Percentiles rank a stretch among this genome's conserved stretches.
phyloP scores from a whole-genome alignment of 2,113 vertebrate genomes.

The Morone chrysops region DNA sequence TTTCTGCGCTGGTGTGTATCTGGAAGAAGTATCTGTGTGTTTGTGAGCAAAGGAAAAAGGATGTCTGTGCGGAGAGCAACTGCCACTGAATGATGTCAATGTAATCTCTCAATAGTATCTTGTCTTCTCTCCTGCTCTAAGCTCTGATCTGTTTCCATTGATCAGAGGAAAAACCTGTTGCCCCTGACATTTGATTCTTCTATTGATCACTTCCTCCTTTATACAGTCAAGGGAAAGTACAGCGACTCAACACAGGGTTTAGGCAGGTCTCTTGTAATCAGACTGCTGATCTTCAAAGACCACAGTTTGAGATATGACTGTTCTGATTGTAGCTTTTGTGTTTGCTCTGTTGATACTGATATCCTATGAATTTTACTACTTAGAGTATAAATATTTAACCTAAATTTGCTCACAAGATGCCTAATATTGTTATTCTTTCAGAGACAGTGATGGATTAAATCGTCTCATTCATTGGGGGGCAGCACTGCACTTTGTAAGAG shows the following conservation, averaged over 20 bases:
- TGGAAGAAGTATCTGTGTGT: constrained; percentile 17
- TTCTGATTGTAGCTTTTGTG: background rate
- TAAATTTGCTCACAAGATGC: background rate
- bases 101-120: constrained; percentile 85
- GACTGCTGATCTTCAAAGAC: constrained; percentile 67
- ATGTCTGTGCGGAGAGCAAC: constrained; percentile 58
- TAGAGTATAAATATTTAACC: background rate
- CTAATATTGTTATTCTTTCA: constrained; percentile 15
- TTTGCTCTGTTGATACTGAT: background rate
- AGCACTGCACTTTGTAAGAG: constrained; percentile 59
- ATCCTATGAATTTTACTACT: background rate
- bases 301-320: constrained; percentile 1
- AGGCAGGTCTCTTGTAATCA: constrained; percentile 68
- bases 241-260: constrained; percentile 72
- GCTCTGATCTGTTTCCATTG: constrained; percentile 85
- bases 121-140: constrained; percentile 79
- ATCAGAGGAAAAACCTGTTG: constrained; percentile 86
- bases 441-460: constrained; percentile 33
- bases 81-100: constrained; percentile 78
- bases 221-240: constrained; percentile 82
- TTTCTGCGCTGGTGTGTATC: background rate
- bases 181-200: constrained; percentile 84
- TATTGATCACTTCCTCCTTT: constrained; percentile 87
- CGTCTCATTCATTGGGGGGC: constrained; percentile 26
- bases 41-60: constrained; percentile 36